phyloP scores from a whole-genome alignment of 2,113 vertebrate species.

The Procavia capensis region DNA sequence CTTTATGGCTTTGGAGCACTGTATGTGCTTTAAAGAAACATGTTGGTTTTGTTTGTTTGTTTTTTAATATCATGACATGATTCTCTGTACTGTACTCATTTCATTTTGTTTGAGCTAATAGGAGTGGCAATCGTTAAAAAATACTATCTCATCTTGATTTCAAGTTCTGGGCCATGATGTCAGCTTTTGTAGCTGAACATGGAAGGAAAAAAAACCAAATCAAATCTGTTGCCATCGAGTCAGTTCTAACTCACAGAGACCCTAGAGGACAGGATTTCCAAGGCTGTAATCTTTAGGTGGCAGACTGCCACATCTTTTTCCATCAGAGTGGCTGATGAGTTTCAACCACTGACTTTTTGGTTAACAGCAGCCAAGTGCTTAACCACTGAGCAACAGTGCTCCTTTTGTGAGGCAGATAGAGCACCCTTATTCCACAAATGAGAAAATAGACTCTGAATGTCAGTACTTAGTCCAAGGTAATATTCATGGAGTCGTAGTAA shows the following conservation, averaged over 20 bases:
- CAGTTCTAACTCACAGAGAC: background rate
- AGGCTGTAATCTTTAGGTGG: no score
- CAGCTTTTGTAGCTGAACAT: background rate
- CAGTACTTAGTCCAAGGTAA: background rate
- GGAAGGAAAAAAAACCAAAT: background rate
- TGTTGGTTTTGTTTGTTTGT: background rate
- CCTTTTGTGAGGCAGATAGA: background rate
- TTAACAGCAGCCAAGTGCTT: background rate
- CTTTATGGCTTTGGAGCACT: background rate
- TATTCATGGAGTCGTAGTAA: background rate
- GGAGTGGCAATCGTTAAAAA: background rate
- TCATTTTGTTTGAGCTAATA: constrained; percentile 1
- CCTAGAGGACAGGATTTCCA: background rate
- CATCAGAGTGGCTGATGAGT: background rate
- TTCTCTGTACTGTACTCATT: background rate
- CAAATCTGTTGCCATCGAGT: background rate
- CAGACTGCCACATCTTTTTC: no score
- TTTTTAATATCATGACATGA: constrained; percentile 21
- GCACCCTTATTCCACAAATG: background rate
- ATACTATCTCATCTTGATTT: background rate
- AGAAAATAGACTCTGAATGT: background rate
- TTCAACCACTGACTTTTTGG: background rate
- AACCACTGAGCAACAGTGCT: no score
- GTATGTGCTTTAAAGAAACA: background rate
- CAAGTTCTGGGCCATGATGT: background rate